Evolutionary conservation across 2,797 vertebrate genomes (phyloP).

Genomic region (Poecilia picta): DNA sequence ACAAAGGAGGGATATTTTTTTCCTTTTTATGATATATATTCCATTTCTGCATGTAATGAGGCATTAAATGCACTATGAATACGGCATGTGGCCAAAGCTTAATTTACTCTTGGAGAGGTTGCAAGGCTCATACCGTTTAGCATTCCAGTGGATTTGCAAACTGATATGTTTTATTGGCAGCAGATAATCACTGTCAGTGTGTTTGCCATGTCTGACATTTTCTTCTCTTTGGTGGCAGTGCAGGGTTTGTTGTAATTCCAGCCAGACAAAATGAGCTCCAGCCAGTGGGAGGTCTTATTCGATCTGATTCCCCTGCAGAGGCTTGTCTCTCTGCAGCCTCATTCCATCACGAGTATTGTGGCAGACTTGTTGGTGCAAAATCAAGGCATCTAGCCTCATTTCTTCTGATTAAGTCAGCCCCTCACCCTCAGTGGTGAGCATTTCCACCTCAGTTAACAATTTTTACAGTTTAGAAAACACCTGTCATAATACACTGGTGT

Average conservation of each 20-base stretch:
- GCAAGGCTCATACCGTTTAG: constrained; percentile 4
- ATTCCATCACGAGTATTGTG: constrained; percentile 24
- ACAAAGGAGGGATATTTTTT: constrained; percentile 29
- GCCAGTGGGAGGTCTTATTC: constrained; percentile 64
- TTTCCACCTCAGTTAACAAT: constrained; percentile 61
- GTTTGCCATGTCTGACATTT: constrained; percentile 55
- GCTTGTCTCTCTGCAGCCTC: constrained; percentile 43
- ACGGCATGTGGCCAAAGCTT: constrained; percentile 27
- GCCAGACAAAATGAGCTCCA: constrained; percentile 62
- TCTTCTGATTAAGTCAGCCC: constrained; percentile 63
- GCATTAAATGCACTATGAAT: constrained; percentile 29
- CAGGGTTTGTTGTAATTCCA: constrained; percentile 62
- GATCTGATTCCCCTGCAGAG: constrained; percentile 58
- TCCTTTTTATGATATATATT: constrained; percentile 16
- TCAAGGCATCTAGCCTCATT: constrained; percentile 55
- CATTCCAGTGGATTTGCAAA: constrained; percentile 22
- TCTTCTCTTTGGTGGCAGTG: constrained; percentile 42
- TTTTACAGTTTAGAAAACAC: constrained; percentile 70
- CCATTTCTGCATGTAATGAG: constrained; percentile 41
- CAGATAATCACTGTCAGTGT: constrained; percentile 36
- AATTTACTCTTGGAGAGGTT: constrained; percentile 18
- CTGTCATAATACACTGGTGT: constrained; percentile 51
- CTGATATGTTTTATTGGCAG: constrained; percentile 36
- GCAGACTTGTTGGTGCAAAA: constrained; percentile 52
- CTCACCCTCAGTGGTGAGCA: constrained; percentile 59